phyloP scores from a whole-genome alignment of 2,113 vertebrate genomes.

The Murina feae region DNA sequence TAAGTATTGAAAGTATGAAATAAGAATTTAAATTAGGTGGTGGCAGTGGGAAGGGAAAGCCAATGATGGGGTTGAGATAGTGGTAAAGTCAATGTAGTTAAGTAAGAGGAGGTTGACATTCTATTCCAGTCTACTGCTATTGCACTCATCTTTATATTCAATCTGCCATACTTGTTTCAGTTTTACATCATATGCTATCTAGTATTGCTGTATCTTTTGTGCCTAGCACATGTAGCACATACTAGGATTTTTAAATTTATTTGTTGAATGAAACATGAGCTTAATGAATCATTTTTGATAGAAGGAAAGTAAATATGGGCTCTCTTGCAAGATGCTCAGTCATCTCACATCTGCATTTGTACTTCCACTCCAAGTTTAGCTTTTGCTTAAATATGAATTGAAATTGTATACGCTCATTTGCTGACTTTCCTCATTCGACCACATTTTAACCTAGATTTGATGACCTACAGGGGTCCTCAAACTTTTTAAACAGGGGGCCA shows the following conservation, averaged over 20 bases:
- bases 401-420: not conserved
- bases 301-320: not conserved
- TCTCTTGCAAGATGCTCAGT: not conserved
- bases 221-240: not conserved
- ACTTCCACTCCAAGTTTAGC: not conserved
- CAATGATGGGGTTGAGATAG: not conserved
- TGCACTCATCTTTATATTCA: not conserved
- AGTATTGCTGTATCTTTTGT: not conserved
- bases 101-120: not conserved
- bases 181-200: not conserved
- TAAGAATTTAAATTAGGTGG: not conserved
- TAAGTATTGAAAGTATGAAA: not conserved
- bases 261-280: not conserved
- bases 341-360: not conserved
- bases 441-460: conserved; percentile 37
- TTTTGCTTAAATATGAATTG: conserved; percentile 1
- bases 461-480: too few species aligned
- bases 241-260: not conserved
- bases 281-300: not conserved
- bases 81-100: not conserved
- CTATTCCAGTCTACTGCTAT: not conserved
- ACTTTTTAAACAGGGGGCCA: too few species aligned
- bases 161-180: not conserved
- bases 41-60: not conserved
- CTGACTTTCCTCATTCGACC: not conserved